phyloP scores from a whole-genome alignment of 2,113 vertebrate species.

The Miniopterus natalensis region DNA sequence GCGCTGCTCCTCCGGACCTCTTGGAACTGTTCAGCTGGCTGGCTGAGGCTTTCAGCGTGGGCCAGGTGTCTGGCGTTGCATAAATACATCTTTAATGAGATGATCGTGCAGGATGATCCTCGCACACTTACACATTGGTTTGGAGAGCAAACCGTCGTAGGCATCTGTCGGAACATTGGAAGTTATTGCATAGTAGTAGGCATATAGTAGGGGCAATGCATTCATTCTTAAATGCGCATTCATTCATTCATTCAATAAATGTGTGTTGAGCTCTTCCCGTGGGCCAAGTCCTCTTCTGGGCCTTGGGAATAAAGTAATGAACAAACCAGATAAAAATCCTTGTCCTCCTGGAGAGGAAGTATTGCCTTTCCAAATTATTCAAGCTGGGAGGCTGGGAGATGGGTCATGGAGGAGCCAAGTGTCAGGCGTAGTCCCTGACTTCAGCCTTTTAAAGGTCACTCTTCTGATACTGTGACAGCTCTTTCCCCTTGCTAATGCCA shows the following conservation, averaged over 20 bases:
- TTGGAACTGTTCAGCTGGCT: slow-evolving; percentile 4
- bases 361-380: background rate
- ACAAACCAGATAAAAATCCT: background rate
- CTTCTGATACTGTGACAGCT: background rate
- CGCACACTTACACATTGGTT: background rate
- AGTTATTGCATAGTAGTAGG: background rate
- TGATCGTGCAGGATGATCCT: background rate
- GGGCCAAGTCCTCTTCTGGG: background rate
- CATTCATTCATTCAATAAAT: background rate
- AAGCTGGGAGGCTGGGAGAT: background rate
- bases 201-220: accelerated
- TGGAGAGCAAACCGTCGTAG: background rate
- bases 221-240: background rate
- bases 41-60: background rate
- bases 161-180: background rate
- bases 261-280: background rate
- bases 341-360: background rate
- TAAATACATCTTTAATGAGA: slow-evolving; percentile 71
- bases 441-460: background rate
- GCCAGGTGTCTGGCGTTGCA: slow-evolving; percentile 54
- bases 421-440: background rate
- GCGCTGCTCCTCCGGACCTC: background rate
- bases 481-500: background rate
- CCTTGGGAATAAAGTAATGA: background rate
- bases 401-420: background rate